Conservation (phyloP, 2,113 vertebrate genomes). For the Pao palembangensis region DNA sequence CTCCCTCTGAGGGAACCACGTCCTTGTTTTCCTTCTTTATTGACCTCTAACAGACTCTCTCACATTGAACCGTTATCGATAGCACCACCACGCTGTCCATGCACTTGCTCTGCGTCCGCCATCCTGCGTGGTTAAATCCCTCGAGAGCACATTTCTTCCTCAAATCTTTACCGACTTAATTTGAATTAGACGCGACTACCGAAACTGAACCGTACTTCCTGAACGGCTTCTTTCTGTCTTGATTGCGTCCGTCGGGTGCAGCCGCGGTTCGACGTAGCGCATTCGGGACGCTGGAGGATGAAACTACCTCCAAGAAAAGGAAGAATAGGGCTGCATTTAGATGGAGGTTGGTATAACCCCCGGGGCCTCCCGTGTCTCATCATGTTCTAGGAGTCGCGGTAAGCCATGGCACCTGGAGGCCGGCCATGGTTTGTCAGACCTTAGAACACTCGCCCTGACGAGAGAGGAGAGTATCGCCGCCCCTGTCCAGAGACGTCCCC, state of each 20-base stretch:
- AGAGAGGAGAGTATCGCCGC: constrained; percentile 45
- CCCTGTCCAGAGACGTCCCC: constrained; percentile 52
- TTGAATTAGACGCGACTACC: constrained; percentile 61
- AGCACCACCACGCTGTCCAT: constrained; percentile 21
- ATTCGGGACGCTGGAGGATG: too few relatives aligned
- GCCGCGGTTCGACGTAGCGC: constrained; percentile 7
- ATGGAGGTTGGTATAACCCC: constrained; percentile 25
- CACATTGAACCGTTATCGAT: constrained; percentile 3
- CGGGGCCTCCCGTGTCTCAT: constrained; percentile 19
- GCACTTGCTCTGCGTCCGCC: constrained; percentile 26
- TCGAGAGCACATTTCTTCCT: constrained; percentile 46
- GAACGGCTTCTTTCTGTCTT: constrained; percentile 40
- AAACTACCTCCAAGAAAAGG: background rate
- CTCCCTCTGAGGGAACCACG: constrained; percentile 3
- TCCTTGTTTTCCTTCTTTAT: background rate
- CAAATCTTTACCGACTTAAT: constrained; percentile 60
- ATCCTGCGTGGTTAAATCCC: constrained; percentile 45
- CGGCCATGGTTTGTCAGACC: constrained; percentile 48
- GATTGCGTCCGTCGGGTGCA: constrained; percentile 28
- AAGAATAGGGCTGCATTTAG: constrained; percentile 26
- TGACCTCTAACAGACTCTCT: background rate
- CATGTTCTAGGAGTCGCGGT: constrained; percentile 22
- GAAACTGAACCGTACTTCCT: constrained; percentile 50
- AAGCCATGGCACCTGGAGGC: constrained; percentile 33
- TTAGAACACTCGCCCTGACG: constrained; percentile 46